Base-by-base conservation (phyloP, 2,113 vertebrate species). In the Phalacrocorax aristotelis region DNA sequence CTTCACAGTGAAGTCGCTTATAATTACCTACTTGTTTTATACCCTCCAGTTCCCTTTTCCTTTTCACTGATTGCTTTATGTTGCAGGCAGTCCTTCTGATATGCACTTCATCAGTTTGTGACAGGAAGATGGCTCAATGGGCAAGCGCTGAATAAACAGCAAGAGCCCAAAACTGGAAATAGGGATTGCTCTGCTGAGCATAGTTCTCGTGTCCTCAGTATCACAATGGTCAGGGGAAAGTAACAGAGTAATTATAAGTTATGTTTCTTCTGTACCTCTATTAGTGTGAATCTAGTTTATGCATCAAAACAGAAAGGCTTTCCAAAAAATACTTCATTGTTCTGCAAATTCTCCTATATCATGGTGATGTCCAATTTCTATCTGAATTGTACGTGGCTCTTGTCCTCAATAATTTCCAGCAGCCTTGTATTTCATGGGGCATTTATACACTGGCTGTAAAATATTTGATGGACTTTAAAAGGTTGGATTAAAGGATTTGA, bases 401-500 rank as follows among this genome's bases (percentile, higher is more conserved):
- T 77, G 29, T 87, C 58, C 81, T 94, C 86, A 83, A n/a, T 87
- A 69, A 86, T 95, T 94, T 95, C 54, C 78, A 85, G 42, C 58
- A 95, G 81, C 34, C 54, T 93, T 72, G 62, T 66, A 91, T 91
- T 95, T 89, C 58, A 90, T 1, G 16, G 22, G 8, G 13, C 40
- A 60, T 93, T 93, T 95, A 57, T 91, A 61, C 18, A 46, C 48
- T 62, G 49, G 22, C n/a, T 94, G 66, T 62, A 86, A 93, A 95
- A 88, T 61, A 40, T 94, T 78, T 95, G 57, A 92, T 91, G 91
- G 81, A 57, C 42, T 89, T 87, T 91, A 75, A 82, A 95, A 91
- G 42, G 69, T 58, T 95, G 57, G 34, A 91, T 94, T 95, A 95
- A 92, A 90, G 48, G 40, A 91, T 95, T 69, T 91, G 87, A 94